Evolutionary conservation across 2,888 invertebrate species (phyloP).

Genomic region (Crepidodera aurea): DNA sequence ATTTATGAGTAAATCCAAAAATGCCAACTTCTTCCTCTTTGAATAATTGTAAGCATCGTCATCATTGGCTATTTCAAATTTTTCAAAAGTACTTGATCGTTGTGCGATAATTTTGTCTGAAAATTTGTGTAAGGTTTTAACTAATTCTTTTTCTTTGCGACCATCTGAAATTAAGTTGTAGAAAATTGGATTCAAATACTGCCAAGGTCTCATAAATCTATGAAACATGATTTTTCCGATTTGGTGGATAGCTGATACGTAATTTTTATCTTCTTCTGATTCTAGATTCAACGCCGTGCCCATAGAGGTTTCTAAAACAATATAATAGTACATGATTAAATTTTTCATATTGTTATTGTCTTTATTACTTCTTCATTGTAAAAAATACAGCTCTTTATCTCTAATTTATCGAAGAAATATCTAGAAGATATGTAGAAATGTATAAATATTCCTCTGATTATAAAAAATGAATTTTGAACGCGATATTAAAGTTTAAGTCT

Average conservation of each 20-base stretch:
- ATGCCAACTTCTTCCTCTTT: slow-evolving; percentile 58
- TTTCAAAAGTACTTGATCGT: slow-evolving; percentile 37
- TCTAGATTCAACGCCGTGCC: slow-evolving; percentile 42
- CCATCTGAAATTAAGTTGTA: slow-evolving; percentile 32
- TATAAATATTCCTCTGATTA: too few species aligned
- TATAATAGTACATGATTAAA: too few species aligned
- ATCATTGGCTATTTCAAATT: slow-evolving; percentile 34
- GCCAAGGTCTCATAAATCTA: slow-evolving; percentile 47
- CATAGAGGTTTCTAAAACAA: slow-evolving; percentile 48
- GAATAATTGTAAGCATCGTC: slow-evolving; percentile 52
- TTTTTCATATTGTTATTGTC: too few species aligned
- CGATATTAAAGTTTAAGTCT: too few species aligned
- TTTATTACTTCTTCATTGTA: too few species aligned
- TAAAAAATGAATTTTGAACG: too few species aligned
- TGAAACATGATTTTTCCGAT: slow-evolving; percentile 43
- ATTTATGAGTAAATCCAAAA: slow-evolving; percentile 49
- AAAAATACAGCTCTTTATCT: too few species aligned
- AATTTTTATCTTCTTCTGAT: slow-evolving; percentile 40
- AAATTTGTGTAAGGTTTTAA: slow-evolving; percentile 47
- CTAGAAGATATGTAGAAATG: too few species aligned
- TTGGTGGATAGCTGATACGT: slow-evolving; percentile 42
- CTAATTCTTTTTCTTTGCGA: slow-evolving; percentile 35
- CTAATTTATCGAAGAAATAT: too few species aligned
- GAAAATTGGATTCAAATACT: slow-evolving; percentile 37
- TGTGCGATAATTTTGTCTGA: slow-evolving; percentile 47